Evolutionary conservation across 1,140 invertebrate species (phyloP).

Genomic region (Lordiphosa collinella): DNA sequence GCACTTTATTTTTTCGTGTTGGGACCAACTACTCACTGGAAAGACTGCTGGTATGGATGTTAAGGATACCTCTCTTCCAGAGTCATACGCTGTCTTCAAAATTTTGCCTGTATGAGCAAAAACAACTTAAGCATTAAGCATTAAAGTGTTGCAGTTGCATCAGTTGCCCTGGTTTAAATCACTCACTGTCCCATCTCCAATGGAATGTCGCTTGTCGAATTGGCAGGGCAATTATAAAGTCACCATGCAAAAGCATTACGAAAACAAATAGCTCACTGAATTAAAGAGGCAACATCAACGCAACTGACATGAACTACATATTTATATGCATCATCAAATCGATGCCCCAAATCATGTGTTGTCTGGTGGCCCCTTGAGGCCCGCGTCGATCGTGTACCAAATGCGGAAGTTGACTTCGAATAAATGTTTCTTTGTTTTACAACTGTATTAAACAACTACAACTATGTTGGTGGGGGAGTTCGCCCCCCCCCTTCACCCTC

Average conservation of each 20-base stretch:
- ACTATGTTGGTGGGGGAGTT: slow-evolving; percentile 1
- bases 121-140: too few species aligned
- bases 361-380: slow-evolving; percentile 8
- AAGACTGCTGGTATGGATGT: too few species aligned
- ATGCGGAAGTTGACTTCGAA: slow-evolving; percentile 58
- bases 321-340: not conserved
- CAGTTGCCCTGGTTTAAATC: not conserved
- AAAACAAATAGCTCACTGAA: slow-evolving; percentile 37
- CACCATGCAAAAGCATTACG: slow-evolving; percentile 33
- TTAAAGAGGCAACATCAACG: slow-evolving; percentile 17
- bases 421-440: slow-evolving; percentile 62
- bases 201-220: slow-evolving; percentile 12
- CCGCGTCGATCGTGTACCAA: slow-evolving; percentile 12
- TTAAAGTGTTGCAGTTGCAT: too few species aligned
- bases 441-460: slow-evolving; percentile 65
- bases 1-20: too few species aligned
- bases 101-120: too few species aligned
- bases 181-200: slow-evolving; percentile 21
- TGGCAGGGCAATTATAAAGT: slow-evolving; percentile 32
- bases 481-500: not conserved
- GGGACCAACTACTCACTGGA: too few species aligned
- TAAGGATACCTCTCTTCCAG: too few species aligned
- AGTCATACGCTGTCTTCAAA: too few species aligned
- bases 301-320: slow-evolving; percentile 20
- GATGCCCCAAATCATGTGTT: slow-evolving; percentile 9